Percentiles rank a stretch among this genome's conserved stretches.
Evolutionary conservation across 2,797 vertebrate genomes (phyloP).

Genomic region (Sebastes matsubarae): DNA sequence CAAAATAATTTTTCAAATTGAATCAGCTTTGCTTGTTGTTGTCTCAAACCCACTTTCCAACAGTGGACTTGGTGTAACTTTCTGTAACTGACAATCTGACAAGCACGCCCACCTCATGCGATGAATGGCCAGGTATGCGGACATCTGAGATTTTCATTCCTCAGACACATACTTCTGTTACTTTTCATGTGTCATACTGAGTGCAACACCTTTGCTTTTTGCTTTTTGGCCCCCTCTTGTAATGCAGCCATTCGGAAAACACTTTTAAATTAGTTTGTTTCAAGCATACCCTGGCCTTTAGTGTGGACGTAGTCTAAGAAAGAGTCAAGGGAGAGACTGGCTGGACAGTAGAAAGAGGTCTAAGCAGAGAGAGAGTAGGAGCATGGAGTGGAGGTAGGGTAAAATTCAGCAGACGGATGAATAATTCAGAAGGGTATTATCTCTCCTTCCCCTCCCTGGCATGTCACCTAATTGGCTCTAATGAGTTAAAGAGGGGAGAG

Average conservation of each 20-base stretch:
- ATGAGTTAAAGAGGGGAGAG: slow-evolving; percentile 67
- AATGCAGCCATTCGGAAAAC: background rate
- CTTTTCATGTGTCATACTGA: background rate
- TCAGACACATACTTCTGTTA: background rate
- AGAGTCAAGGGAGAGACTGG: background rate
- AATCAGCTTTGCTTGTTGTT: background rate
- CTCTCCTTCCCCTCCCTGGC: slow-evolving; percentile 39
- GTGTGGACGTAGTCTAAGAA: background rate
- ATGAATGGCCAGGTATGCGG: background rate
- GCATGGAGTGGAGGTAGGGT: background rate
- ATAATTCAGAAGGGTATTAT: slow-evolving; percentile 73
- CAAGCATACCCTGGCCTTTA: background rate
- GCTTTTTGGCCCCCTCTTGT: background rate
- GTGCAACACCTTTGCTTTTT: background rate
- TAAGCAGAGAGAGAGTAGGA: slow-evolving; percentile 9
- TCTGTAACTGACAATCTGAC: background rate
- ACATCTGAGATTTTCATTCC: background rate
- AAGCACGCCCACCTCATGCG: background rate
- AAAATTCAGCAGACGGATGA: slow-evolving; percentile 50
- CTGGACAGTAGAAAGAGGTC: slow-evolving; percentile 3
- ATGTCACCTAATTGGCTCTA: slow-evolving; percentile 70
- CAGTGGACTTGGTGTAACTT: background rate
- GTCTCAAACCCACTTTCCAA: background rate
- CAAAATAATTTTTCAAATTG: background rate
- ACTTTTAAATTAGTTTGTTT: background rate